These are phyloP conservation scores for Esperia sulphurella DNA, from an alignment of 2,888 invertebrate genomes.

Conservation along the genomic window DNA sequence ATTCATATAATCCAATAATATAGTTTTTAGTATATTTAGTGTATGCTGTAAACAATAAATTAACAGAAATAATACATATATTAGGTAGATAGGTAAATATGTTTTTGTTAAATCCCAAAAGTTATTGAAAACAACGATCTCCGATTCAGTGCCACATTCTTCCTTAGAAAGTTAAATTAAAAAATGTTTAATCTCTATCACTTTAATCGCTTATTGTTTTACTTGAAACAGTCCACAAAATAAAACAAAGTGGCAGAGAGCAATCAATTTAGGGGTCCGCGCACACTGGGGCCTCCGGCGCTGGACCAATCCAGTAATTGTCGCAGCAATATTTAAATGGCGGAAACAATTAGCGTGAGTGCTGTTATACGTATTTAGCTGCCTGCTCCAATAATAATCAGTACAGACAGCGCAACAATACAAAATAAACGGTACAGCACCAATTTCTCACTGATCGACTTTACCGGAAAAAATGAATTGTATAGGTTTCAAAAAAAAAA, in stretches of 20 bases:
- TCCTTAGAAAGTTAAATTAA: no score
- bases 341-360: constrained; percentile 77
- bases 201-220: constrained; percentile 11
- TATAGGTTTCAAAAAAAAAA: no score
- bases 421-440: not conserved
- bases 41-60: no score
- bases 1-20: no score
- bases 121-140: no score
- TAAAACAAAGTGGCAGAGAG: constrained; percentile 68
- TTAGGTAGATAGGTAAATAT: no score
- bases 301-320: constrained; percentile 75
- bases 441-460: no score
- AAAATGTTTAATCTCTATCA: constrained; percentile 2
- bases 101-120: no score
- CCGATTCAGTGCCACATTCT: no score
- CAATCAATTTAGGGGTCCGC: constrained; percentile 70
- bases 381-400: constrained; percentile 17
- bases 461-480: no score
- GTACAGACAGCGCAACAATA: not conserved
- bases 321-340: constrained; percentile 78
- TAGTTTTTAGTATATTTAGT: no score
- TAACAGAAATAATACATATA: no score
- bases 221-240: constrained; percentile 11
- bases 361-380: constrained; percentile 49
- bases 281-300: constrained; percentile 44